These are phyloP conservation scores for Sesia apiformis DNA, from an alignment of 2,888 invertebrate genomes.

Conservation along the genomic window DNA sequence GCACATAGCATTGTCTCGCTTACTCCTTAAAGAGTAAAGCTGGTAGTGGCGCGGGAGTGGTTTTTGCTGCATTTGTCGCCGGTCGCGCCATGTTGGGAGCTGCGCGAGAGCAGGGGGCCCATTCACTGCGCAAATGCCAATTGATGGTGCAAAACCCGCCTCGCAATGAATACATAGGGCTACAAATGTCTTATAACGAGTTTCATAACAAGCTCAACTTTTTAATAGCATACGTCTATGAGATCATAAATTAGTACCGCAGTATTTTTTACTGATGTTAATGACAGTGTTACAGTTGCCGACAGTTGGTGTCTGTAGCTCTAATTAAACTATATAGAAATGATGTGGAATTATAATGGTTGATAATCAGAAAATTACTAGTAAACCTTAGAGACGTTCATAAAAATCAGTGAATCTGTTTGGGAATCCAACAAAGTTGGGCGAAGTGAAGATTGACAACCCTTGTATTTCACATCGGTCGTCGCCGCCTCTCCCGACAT, in stretches of 20 bases:
- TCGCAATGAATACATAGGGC: conserved; percentile 23
- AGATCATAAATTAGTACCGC: too few relatives aligned
- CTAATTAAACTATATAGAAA: too few relatives aligned
- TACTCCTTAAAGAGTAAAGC: not conserved
- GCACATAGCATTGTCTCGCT: conserved; percentile 2
- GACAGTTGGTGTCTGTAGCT: too few relatives aligned
- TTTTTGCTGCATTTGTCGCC: conserved; percentile 9
- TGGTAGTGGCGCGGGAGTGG: conserved; percentile 3
- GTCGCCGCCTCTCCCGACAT: not conserved
- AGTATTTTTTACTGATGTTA: too few relatives aligned
- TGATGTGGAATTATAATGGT: too few relatives aligned
- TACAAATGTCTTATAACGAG: conserved; percentile 7
- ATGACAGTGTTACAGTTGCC: too few relatives aligned
- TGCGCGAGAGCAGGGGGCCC: conserved; percentile 40
- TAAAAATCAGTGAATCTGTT: too few relatives aligned
- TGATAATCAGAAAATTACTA: too few relatives aligned
- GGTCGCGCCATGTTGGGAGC: conserved; percentile 28
- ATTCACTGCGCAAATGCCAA: conserved; percentile 56
- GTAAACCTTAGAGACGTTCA: too few relatives aligned
- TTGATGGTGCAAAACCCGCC: conserved; percentile 39
- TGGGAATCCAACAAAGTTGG: not conserved
- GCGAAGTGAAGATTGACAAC: not conserved
- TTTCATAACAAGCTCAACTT: not conserved
- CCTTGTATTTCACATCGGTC: not conserved
- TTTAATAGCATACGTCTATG: too few relatives aligned